Evolutionary conservation across 2,797 vertebrate genomes (phyloP).

Genomic region (Ispidina lecontei): DNA sequence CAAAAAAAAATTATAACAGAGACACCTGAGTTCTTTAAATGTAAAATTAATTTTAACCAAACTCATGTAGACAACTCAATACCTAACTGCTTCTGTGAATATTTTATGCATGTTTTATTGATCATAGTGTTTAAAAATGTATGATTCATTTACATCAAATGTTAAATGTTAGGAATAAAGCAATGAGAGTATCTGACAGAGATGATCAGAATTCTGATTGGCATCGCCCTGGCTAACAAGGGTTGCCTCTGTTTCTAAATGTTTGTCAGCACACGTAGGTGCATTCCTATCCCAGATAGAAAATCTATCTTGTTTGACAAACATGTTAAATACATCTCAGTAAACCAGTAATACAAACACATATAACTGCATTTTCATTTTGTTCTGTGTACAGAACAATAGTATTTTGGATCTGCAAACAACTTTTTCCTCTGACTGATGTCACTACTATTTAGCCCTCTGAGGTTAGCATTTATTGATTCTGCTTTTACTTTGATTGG

Average conservation of each 20-base stretch:
- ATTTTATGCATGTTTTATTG: neutral
- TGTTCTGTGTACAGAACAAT: neutral
- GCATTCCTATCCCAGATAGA: neutral
- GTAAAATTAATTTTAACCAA: neutral
- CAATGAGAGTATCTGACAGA: neutral
- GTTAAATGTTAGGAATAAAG: neutral
- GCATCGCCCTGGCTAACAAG: neutral
- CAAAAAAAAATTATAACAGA: neutral
- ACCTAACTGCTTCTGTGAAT: neutral
- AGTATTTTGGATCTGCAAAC: constrained; percentile 56
- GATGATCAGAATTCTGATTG: neutral
- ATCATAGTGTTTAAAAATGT: neutral
- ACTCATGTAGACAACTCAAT: neutral
- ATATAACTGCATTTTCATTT: constrained; percentile 14
- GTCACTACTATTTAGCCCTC: constrained; percentile 73
- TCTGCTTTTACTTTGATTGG: constrained; percentile 81
- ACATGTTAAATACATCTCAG: constrained; percentile 11
- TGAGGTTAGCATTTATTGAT: constrained; percentile 79
- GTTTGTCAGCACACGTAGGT: neutral
- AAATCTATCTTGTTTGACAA: neutral
- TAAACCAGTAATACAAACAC: constrained; percentile 43
- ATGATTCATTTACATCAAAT: neutral
- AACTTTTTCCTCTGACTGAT: constrained; percentile 67
- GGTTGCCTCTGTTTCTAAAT: neutral
- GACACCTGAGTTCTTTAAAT: neutral